Base-by-base conservation (phyloP, 2,113 vertebrate species). In the Phodopus roborovskii region DNA sequence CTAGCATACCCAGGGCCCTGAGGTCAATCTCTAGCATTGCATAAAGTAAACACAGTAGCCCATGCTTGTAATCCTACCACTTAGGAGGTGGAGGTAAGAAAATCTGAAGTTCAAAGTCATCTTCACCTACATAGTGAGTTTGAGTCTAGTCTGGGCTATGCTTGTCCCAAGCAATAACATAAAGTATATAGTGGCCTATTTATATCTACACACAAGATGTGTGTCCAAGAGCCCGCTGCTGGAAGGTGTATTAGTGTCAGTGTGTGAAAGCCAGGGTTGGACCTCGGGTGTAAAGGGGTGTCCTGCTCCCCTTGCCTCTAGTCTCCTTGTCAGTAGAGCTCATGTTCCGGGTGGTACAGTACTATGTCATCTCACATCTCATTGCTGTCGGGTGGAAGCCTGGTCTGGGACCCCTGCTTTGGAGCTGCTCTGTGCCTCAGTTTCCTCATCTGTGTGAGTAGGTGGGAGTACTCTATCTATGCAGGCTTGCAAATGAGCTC, bases 401-500 rank as follows among this genome's bases (percentile, higher is more conserved):
- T 87, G 48, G 39, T 36, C 19, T 45, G 19, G 39, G 77, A 86
- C 53, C 3, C 64, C 48, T 13, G 30, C 33, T 42, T 1, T 53
- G 33, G 39, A 48, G 30, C 62, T 10, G 84, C 50, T 75, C 86
- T 30, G 66, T 82, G 56, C 30, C 70, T 94, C 58, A 28, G 62
- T 94, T 81, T 90, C 64, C 88, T 96, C 64, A 39, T 39, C 92
- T 94, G 90, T 78, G 4, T 79, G 48, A 30, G 75, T 6, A 87
- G 42, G 42, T 70, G 42, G 22, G 56, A 50, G 62, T 56, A 62
- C 33, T 6, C 30, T 20, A 78, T 74, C 68, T 53, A 28, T 39
- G 78, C 33, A 91, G 68, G 28, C 48, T 30, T 48, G 39, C 36
- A 60, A 48, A 26, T 53, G 56, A 75, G 45, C 48, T 83, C 71